Percentiles rank a stretch among this genome's conserved stretches.
These are phyloP conservation scores for Psylliodes chrysocephalus DNA, from an alignment of 2,888 invertebrate genomes.

Conservation along the genomic window DNA sequence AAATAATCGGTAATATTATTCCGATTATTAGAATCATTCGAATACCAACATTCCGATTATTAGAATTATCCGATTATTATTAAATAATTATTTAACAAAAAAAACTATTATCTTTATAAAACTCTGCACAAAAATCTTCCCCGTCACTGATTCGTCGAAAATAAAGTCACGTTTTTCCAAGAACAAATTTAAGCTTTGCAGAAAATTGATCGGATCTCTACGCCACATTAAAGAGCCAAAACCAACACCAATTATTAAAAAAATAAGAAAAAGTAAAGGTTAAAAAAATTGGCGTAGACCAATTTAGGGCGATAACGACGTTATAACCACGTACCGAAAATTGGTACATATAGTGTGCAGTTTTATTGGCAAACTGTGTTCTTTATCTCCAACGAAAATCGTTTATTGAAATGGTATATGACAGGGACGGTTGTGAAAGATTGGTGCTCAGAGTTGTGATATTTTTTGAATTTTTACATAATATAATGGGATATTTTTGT, in stretches of 20 bases:
- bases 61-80: too few species aligned
- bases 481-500: too few species aligned
- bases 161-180: neutral
- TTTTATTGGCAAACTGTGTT: conserved; percentile 14
- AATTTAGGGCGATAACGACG: neutral
- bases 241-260: neutral
- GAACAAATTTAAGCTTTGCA: neutral
- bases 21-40: too few species aligned
- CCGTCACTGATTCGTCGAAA: neutral
- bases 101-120: too few species aligned
- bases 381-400: conserved; percentile 14
- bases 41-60: too few species aligned
- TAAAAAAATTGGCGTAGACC: neutral
- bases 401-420: conserved; percentile 6
- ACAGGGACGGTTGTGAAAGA: neutral
- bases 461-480: too few species aligned
- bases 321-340: conserved; percentile 11
- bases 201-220: neutral
- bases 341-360: neutral
- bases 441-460: too few species aligned
- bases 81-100: too few species aligned
- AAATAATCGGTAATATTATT: too few species aligned
- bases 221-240: neutral
- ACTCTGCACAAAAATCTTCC: too few species aligned
- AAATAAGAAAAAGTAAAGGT: neutral